Conservation (phyloP, 1,140 invertebrate genomes). For the Ips typographus region DNA sequence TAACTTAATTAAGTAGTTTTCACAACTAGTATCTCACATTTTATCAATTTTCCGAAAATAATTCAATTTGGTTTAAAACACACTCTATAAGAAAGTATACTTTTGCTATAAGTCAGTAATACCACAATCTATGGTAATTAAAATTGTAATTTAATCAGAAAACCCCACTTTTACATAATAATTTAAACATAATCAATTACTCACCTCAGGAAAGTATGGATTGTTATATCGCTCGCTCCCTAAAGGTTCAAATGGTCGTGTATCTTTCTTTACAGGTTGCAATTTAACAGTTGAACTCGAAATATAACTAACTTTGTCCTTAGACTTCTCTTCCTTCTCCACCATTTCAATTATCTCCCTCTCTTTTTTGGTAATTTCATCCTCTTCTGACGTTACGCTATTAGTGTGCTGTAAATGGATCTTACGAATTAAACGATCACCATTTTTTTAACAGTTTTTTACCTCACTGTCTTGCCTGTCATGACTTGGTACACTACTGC, state of each 20-base stretch:
- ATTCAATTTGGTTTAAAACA: too few relatives aligned
- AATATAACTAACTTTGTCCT: constrained; percentile 35
- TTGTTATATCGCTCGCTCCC: constrained; percentile 45
- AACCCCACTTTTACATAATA: background rate
- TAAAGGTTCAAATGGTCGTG: constrained; percentile 36
- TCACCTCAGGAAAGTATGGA: constrained; percentile 45
- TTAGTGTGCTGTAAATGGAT: constrained; percentile 45
- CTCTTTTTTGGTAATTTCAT: constrained; percentile 71
- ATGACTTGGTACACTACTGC: constrained; percentile 66
- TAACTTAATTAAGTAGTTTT: too few relatives aligned
- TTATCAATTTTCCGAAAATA: too few relatives aligned
- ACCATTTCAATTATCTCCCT: constrained; percentile 71
- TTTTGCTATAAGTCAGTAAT: too few relatives aligned
- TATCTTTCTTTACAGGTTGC: constrained; percentile 13
- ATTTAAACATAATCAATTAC: background rate
- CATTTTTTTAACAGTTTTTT: constrained; percentile 16
- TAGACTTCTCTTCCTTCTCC: constrained; percentile 63
- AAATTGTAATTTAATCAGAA: too few relatives aligned
- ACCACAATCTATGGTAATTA: too few relatives aligned
- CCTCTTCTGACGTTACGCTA: constrained; percentile 62
- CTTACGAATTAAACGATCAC: constrained; percentile 5
- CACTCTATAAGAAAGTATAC: too few relatives aligned
- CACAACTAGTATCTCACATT: too few relatives aligned
- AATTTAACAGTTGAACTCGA: constrained; percentile 3
- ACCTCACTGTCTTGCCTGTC: constrained; percentile 75